Conservation (phyloP, 1,140 invertebrate species). For the Luehdorfia chinensis region DNA sequence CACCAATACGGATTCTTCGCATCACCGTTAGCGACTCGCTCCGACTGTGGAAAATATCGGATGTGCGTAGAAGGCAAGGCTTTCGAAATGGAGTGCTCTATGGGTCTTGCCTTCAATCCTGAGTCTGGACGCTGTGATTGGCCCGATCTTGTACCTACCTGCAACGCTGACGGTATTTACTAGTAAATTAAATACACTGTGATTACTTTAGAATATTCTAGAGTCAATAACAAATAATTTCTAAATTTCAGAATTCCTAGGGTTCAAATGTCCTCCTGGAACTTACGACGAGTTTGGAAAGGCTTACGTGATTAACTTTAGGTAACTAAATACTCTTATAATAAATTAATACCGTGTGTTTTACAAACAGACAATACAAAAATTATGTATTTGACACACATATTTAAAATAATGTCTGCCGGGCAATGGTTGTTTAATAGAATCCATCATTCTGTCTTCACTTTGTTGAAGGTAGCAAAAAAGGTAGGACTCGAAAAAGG, state of each 20-base stretch:
- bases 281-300: conserved; percentile 26
- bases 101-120: conserved; percentile 90
- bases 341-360: no score
- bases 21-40: conserved; percentile 72
- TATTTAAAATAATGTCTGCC: no score
- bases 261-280: conserved; percentile 36
- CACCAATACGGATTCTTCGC: conserved; percentile 90
- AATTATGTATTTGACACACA: no score
- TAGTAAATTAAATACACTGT: no score
- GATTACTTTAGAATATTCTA: no score
- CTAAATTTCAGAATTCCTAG: conserved; percentile 38
- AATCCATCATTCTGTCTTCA: no score
- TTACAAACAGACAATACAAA: no score
- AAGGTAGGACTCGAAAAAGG: no score
- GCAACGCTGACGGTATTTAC: conserved; percentile 82
- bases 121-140: conserved; percentile 87
- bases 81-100: conserved; percentile 81
- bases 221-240: no score
- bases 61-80: conserved; percentile 85
- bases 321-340: no score
- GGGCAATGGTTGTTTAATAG: no score
- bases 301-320: conserved; percentile 32
- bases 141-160: conserved; percentile 86
- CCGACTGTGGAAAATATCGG: conserved; percentile 85
- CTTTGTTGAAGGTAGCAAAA: no score